Percentiles rank a stretch among this genome's conserved stretches.
Evolutionary conservation across 2,888 invertebrate species (phyloP).

Genomic region (Chrysolina oricalcia): DNA sequence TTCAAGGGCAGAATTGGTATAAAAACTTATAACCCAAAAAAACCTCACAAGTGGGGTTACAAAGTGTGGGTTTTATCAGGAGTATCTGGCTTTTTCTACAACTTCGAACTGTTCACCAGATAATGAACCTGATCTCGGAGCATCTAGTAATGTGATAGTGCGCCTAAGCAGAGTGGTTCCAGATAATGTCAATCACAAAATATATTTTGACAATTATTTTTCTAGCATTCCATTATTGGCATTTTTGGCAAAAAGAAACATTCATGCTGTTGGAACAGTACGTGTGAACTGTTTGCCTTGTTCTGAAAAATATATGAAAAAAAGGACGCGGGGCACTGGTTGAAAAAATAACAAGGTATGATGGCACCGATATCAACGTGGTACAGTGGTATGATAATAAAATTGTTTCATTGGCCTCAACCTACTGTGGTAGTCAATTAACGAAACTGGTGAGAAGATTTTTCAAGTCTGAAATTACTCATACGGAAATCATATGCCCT

Average conservation of each 20-base stretch:
- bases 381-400: slow-evolving; percentile 24
- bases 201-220: slow-evolving; percentile 57
- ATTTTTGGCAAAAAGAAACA: slow-evolving; percentile 12
- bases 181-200: slow-evolving; percentile 47
- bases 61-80: slow-evolving; percentile 58
- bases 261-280: slow-evolving; percentile 20
- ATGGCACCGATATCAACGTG: slow-evolving; percentile 23
- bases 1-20: slow-evolving; percentile 48
- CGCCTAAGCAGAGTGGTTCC: slow-evolving; percentile 54
- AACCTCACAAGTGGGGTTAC: slow-evolving; percentile 62
- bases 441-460: slow-evolving; percentile 26
- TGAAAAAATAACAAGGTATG: slow-evolving; percentile 19
- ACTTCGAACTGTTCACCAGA: slow-evolving; percentile 55
- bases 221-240: slow-evolving; percentile 16
- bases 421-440: slow-evolving; percentile 23
- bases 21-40: slow-evolving; percentile 59
- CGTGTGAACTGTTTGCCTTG: not conserved
- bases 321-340: slow-evolving; percentile 18
- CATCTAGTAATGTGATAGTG: slow-evolving; percentile 57
- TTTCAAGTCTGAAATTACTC: slow-evolving; percentile 27
- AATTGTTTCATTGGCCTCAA: slow-evolving; percentile 9
- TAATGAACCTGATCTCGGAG: slow-evolving; percentile 53
- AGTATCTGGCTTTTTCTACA: slow-evolving; percentile 55
- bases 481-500: slow-evolving; percentile 27
- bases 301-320: slow-evolving; percentile 19